Conservation (phyloP, 1,140 invertebrate genomes). For the Akabosia matsudoensis region DNA sequence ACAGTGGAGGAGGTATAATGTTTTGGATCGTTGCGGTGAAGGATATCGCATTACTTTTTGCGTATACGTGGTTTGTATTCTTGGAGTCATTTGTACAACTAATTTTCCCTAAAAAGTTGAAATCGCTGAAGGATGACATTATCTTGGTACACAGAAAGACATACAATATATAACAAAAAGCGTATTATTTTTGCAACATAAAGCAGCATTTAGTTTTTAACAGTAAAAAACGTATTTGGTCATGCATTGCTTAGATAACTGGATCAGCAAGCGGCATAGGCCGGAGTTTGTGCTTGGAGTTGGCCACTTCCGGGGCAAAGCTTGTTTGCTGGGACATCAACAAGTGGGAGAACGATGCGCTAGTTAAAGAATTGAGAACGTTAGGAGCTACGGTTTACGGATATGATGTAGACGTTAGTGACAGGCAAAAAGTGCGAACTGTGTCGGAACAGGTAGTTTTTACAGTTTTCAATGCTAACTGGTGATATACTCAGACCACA, state of each 20-base stretch:
- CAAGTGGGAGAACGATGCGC: constrained; percentile 29
- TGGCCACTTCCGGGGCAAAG: constrained; percentile 33
- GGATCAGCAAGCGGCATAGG: constrained; percentile 16
- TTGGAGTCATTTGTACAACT: background rate
- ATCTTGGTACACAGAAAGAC: background rate
- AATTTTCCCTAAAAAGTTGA: background rate
- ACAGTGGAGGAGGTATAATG: background rate
- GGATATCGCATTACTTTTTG: background rate
- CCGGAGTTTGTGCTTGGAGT: background rate
- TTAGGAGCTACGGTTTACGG: constrained; percentile 33
- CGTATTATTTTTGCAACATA: no score
- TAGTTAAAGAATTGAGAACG: constrained; percentile 31
- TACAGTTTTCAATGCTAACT: background rate
- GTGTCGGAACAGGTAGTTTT: constrained; percentile 28
- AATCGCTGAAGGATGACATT: constrained; percentile 20
- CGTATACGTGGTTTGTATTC: background rate
- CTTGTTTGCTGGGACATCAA: constrained; percentile 45
- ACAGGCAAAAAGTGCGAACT: constrained; percentile 26
- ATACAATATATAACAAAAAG: background rate
- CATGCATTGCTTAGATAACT: background rate
- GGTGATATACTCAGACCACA: no score
- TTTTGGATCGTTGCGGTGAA: constrained; percentile 6
- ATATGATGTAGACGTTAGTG: constrained; percentile 40
- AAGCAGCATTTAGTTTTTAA: no score
- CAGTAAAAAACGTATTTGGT: background rate